A percentile compares a stretch with the other conserved stretches of the same genome.
Conservation (phyloP, 2,888 invertebrate species). For the Drosophila emarginata region DNA sequence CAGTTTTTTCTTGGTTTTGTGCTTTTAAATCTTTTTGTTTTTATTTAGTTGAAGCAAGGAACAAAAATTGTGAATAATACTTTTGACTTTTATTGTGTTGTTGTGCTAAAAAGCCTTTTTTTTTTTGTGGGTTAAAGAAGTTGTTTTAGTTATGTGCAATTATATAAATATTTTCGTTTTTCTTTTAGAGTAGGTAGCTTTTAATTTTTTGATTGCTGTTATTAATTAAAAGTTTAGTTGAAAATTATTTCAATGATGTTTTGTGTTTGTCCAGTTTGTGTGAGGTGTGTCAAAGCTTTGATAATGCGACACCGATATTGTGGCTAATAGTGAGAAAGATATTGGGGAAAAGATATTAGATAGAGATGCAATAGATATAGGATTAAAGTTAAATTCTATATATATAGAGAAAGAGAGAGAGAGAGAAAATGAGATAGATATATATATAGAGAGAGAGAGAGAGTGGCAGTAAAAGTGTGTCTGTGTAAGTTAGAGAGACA, state of each 20-base stretch:
- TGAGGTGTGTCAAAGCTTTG: constrained; percentile 82
- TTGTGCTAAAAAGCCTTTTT: background rate
- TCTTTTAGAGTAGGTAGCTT: background rate
- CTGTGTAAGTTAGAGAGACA: constrained; percentile 15
- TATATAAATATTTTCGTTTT: background rate
- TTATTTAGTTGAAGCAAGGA: constrained; percentile 10
- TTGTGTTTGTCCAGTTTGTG: constrained; percentile 80
- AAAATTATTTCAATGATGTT: constrained; percentile 58
- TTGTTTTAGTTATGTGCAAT: constrained; percentile 9
- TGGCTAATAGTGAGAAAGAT: constrained; percentile 77
- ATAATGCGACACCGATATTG: constrained; percentile 82
- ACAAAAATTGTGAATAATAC: constrained; percentile 6
- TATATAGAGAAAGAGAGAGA: constrained; percentile 19
- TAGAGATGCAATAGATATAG: constrained; percentile 47
- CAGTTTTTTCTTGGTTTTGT: too few relatives aligned
- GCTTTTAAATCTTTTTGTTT: too few relatives aligned
- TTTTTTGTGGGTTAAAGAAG: background rate
- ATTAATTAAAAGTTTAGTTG: constrained; percentile 39
- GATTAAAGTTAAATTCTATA: constrained; percentile 12
- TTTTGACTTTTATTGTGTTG: too few relatives aligned
- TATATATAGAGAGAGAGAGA: background rate
- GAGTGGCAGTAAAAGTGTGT: constrained; percentile 8
- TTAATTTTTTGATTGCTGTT: constrained; percentile 12
- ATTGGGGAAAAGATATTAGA: constrained; percentile 62
- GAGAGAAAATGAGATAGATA: constrained; percentile 26